Evolutionary conservation across 2,113 vertebrate species (phyloP).

Genomic region (Archocentrus centrarchus): DNA sequence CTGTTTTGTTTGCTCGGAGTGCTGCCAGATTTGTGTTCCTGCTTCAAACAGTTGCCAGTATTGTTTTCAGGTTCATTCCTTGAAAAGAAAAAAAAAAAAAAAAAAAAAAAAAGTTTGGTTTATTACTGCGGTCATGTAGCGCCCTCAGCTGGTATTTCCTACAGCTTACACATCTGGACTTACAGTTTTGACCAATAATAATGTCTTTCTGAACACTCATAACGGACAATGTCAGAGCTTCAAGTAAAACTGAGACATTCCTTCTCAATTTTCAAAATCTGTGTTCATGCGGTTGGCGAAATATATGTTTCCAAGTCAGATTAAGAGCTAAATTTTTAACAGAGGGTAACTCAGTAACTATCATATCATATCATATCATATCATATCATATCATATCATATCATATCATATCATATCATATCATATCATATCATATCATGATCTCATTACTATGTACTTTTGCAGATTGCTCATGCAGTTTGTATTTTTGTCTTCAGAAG

Average conservation of each 20-base stretch:
- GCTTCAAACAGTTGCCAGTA: constrained; percentile 48
- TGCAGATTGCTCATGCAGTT: not conserved
- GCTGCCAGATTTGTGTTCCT: constrained; percentile 51
- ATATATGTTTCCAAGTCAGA: not conserved
- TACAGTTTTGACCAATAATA: not conserved
- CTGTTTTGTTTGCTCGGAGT: constrained; percentile 46
- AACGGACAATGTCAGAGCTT: not conserved
- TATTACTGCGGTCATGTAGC: constrained; percentile 11
- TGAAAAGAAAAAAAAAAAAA: not conserved
- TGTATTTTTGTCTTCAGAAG: not conserved
- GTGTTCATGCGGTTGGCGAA: not conserved
- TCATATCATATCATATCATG: too few relatives aligned
- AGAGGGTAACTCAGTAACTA: not conserved
- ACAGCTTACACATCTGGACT: constrained; percentile 14
- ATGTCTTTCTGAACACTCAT: not conserved
- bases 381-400: too few relatives aligned
- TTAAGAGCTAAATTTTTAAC: not conserved
- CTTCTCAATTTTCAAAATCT: not conserved
- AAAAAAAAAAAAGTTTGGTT: not conserved
- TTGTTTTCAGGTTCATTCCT: constrained; percentile 48
- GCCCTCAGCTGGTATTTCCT: constrained; percentile 35
- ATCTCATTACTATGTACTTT: not conserved
- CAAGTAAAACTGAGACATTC: not conserved
- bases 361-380: too few relatives aligned
- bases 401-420: too few relatives aligned